phyloP scores from a whole-genome alignment of 2,888 invertebrate genomes.

The Craniophora ligustri region DNA sequence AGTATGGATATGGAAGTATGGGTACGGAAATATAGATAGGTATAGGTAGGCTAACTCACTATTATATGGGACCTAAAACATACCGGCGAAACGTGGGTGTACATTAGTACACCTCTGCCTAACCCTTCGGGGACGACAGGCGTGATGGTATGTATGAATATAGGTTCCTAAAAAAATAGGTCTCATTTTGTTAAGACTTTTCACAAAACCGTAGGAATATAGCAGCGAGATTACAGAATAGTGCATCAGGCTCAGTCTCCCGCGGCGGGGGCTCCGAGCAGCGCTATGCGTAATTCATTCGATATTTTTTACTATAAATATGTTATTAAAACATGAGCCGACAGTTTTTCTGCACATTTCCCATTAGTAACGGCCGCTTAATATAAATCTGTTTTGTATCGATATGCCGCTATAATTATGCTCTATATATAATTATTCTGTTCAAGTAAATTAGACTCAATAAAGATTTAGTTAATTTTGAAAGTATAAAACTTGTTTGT shows the following conservation, averaged over 20 bases:
- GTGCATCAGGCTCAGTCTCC: conserved; percentile 36
- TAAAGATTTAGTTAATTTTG: not conserved
- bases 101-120: too few relatives aligned
- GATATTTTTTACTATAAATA: conserved; percentile 65
- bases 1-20: too few relatives aligned
- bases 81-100: too few relatives aligned
- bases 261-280: conserved; percentile 64
- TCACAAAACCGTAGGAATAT: conserved; percentile 12
- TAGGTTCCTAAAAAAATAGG: too few relatives aligned
- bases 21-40: too few relatives aligned
- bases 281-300: conserved; percentile 70
- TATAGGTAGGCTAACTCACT: too few relatives aligned
- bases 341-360: conserved; percentile 50
- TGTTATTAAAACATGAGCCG: conserved; percentile 61
- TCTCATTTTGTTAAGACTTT: not conserved
- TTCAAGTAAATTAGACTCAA: not conserved
- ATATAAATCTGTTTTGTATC: conserved; percentile 29
- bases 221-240: conserved; percentile 34
- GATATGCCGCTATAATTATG: conserved; percentile 1
- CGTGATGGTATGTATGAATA: too few relatives aligned
- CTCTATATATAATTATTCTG: not conserved
- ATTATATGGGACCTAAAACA: too few relatives aligned
- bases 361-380: conserved; percentile 45
- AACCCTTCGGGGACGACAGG: too few relatives aligned
- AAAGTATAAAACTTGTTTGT: not conserved